Conservation (phyloP, 2,113 vertebrate species). For the Lipophrys pholis region DNA sequence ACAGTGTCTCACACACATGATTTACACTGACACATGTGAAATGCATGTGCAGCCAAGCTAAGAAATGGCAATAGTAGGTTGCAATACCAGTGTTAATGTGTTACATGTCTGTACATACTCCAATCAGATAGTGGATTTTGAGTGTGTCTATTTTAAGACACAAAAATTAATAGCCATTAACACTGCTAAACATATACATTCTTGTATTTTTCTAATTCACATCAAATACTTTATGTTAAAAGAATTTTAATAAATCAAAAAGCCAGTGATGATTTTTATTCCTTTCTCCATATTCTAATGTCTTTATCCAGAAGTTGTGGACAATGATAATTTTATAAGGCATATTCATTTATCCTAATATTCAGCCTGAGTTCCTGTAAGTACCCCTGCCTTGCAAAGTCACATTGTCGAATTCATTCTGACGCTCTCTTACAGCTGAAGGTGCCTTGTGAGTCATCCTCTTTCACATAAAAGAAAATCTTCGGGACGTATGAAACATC, state of each 20-base stretch:
- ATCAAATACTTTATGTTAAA: neutral
- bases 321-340: too few species aligned
- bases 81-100: neutral
- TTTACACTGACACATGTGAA: neutral
- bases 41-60: neutral
- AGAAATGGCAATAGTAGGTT: neutral
- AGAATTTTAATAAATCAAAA: too few species aligned
- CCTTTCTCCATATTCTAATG: too few species aligned
- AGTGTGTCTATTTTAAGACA: too few species aligned
- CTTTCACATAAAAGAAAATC: slow-evolving; percentile 46
- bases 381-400: neutral
- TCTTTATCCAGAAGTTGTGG: too few species aligned
- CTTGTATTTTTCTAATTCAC: neutral
- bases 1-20: neutral
- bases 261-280: too few species aligned
- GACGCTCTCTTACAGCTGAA: slow-evolving; percentile 37
- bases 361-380: neutral
- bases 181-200: too few species aligned
- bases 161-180: too few species aligned
- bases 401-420: slow-evolving; percentile 27
- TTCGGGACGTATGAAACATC: slow-evolving; percentile 51
- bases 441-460: slow-evolving; percentile 47
- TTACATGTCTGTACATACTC: neutral
- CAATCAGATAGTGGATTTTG: neutral
- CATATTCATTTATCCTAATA: slow-evolving; percentile 9